Conservation (phyloP, 2,888 invertebrate species). For the Ametastegia equiseti region DNA sequence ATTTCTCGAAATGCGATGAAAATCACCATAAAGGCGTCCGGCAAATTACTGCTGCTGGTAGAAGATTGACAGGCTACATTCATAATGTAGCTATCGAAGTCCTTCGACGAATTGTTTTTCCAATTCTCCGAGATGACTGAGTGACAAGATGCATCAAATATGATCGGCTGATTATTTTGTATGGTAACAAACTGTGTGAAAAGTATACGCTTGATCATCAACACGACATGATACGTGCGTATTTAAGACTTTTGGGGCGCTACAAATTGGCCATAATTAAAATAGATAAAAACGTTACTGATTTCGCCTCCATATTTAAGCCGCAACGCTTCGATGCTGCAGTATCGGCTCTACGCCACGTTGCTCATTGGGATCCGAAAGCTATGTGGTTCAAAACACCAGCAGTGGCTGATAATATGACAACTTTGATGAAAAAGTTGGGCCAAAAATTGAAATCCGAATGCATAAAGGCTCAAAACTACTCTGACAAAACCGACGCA, state of each 20-base stretch:
- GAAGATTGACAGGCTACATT: slow-evolving; percentile 27
- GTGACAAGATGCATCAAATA: slow-evolving; percentile 41
- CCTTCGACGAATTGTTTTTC: slow-evolving; percentile 38
- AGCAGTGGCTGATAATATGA: slow-evolving; percentile 5
- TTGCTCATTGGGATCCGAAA: slow-evolving; percentile 26
- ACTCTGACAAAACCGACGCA: slow-evolving; percentile 23
- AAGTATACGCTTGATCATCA: slow-evolving; percentile 49
- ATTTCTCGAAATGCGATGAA: slow-evolving; percentile 48
- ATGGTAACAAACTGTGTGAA: slow-evolving; percentile 49
- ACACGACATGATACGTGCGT: slow-evolving; percentile 44
- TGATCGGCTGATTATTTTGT: slow-evolving; percentile 43
- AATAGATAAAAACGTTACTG: slow-evolving; percentile 24
- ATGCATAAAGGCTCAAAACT: slow-evolving; percentile 26
- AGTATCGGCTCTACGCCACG: slow-evolving; percentile 18
- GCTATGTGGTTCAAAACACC: slow-evolving; percentile 20
- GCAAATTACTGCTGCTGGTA: slow-evolving; percentile 45
- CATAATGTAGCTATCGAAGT: slow-evolving; percentile 41
- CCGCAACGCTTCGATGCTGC: slow-evolving; percentile 36
- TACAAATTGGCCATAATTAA: slow-evolving; percentile 37
- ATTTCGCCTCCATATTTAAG: slow-evolving; percentile 34
- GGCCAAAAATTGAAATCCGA: slow-evolving; percentile 2
- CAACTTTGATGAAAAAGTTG: not conserved
- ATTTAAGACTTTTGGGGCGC: slow-evolving; percentile 40
- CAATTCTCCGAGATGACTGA: slow-evolving; percentile 45
- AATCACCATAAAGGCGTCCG: slow-evolving; percentile 42